Percentiles rank a stretch among this genome's conserved stretches.
Conservation (phyloP, 2,888 invertebrate species). For the Rambutsinella grinnellia region DNA sequence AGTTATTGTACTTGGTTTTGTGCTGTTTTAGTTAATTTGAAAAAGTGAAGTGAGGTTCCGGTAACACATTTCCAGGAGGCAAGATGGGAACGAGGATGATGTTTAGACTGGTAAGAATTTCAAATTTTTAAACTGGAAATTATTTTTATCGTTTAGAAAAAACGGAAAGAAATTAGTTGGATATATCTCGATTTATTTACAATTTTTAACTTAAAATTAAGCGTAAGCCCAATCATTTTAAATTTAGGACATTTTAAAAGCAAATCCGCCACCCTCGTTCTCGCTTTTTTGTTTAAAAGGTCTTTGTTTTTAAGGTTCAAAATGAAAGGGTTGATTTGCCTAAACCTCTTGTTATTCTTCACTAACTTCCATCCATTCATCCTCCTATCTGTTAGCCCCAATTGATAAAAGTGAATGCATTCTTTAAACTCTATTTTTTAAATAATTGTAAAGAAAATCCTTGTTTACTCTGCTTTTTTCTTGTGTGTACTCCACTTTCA, state of each 20-base stretch:
- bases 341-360: conserved; percentile 2
- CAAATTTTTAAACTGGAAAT: no score
- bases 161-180: neutral
- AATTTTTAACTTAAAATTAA: no score
- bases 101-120: conserved; percentile 36
- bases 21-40: neutral
- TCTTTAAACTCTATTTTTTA: conserved; percentile 10
- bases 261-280: no score
- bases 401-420: conserved; percentile 27
- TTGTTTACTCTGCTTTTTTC: conserved; percentile 5
- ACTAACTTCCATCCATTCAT: neutral
- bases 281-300: no score
- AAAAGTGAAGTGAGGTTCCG: neutral
- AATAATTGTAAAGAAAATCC: neutral
- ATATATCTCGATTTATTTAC: neutral
- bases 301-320: neutral
- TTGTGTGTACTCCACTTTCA: conserved; percentile 19
- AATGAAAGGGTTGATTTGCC: neutral
- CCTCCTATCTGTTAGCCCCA: no score
- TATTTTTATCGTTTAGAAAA: neutral
- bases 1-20: neutral
- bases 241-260: conserved; percentile 2
- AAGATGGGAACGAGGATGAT: conserved; percentile 36
- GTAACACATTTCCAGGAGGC: no score
- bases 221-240: neutral